phyloP scores from a whole-genome alignment of 1,140 invertebrate genomes.

The Phenacoccus solenopsis region DNA sequence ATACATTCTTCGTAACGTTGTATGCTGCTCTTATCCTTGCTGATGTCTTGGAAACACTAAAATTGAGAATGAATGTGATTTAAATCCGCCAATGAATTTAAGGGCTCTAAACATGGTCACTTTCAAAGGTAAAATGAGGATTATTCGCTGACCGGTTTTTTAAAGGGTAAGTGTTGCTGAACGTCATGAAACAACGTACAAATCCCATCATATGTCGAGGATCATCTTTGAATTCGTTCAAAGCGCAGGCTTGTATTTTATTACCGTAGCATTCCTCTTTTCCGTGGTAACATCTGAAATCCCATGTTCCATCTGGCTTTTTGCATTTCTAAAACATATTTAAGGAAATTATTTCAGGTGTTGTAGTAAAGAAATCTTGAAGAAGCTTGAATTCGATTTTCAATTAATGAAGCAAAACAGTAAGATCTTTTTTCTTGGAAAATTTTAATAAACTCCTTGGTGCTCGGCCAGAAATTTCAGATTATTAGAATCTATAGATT shows the following conservation, averaged over 20 bases:
- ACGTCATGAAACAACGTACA: neutral
- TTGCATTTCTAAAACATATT: slow-evolving; percentile 23
- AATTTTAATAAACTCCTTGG: too few species aligned
- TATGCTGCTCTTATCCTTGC: neutral
- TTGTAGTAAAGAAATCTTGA: too few species aligned
- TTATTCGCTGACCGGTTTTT: neutral
- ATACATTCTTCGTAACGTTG: neutral
- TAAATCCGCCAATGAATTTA: neutral
- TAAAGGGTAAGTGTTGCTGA: neutral
- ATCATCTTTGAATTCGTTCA: slow-evolving; percentile 44
- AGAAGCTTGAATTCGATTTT: too few species aligned
- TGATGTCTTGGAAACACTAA: neutral
- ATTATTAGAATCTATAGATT: too few species aligned
- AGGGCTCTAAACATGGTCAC: too few species aligned
- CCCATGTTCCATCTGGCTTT: slow-evolving; percentile 20
- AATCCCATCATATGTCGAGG: slow-evolving; percentile 32
- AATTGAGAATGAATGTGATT: neutral
- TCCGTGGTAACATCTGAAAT: slow-evolving; percentile 73
- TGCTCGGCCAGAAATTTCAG: too few species aligned
- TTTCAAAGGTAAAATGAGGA: too few species aligned
- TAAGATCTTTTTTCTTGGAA: too few species aligned
- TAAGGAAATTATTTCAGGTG: neutral
- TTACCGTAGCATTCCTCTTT: slow-evolving; percentile 67
- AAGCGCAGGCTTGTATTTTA: slow-evolving; percentile 67
- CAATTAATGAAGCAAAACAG: too few species aligned